phyloP scores from a whole-genome alignment of 2,888 invertebrate species.

The Ferdinandea cuprea region DNA sequence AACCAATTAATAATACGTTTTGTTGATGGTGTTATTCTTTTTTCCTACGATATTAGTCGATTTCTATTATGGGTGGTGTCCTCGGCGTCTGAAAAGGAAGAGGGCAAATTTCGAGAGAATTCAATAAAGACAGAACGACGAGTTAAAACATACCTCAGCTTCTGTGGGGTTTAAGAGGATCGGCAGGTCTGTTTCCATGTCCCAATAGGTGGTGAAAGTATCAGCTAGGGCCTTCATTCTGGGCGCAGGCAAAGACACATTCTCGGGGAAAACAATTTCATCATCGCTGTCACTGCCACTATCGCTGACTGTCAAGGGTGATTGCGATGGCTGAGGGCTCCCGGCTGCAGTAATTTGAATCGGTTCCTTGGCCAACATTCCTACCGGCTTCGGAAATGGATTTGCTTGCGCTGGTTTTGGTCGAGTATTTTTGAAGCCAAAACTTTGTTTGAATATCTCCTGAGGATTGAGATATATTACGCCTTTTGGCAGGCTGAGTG shows the following conservation, averaged over 20 bases:
- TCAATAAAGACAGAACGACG: neutral
- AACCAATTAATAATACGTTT: no score
- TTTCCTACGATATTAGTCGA: slow-evolving; percentile 18
- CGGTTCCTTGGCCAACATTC: neutral
- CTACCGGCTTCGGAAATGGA: neutral
- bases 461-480: slow-evolving; percentile 65
- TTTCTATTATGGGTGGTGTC: slow-evolving; percentile 27
- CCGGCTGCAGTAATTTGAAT: neutral
- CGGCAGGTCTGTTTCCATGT: slow-evolving; percentile 38
- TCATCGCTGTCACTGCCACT: slow-evolving; percentile 46
- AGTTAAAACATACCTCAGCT: slow-evolving; percentile 16
- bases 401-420: neutral
- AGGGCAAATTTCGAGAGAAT: neutral
- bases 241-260: slow-evolving; percentile 35
- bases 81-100: slow-evolving; percentile 3
- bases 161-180: slow-evolving; percentile 29
- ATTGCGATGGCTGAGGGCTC: neutral
- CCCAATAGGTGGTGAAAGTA: slow-evolving; percentile 61
- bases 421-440: neutral
- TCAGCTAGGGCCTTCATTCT: slow-evolving; percentile 38
- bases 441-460: slow-evolving; percentile 48
- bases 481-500: slow-evolving; percentile 41
- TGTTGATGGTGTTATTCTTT: no score
- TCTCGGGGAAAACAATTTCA: slow-evolving; percentile 45
- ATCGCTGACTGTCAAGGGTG: neutral